Percentiles rank a stretch among this genome's conserved stretches.
These are phyloP conservation scores for Vultur gryphus DNA, from an alignment of 2,797 vertebrate species.

Conservation along the genomic window DNA sequence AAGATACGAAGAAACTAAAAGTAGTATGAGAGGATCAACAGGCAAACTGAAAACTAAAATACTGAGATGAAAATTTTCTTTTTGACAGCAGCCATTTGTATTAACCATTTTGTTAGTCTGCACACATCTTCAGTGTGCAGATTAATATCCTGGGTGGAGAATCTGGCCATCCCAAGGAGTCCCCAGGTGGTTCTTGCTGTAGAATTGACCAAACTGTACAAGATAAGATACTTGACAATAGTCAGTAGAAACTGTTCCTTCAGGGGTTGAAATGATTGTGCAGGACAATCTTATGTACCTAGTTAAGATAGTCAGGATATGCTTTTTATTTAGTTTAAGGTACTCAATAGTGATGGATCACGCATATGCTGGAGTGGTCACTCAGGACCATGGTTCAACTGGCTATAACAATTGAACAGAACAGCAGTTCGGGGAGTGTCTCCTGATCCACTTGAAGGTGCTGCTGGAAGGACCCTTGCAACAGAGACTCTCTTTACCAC, in stretches of 20 bases:
- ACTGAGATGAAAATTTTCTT: background rate
- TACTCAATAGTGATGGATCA: background rate
- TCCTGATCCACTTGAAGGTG: background rate
- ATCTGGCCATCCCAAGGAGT: background rate
- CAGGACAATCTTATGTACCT: background rate
- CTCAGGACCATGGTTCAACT: background rate
- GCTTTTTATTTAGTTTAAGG: background rate
- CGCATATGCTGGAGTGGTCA: background rate
- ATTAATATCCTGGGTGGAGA: background rate
- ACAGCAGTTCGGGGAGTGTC: background rate
- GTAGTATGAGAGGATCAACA: background rate
- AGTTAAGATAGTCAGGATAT: background rate
- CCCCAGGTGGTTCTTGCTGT: background rate
- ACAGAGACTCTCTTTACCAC: background rate
- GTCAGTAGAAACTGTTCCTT: background rate
- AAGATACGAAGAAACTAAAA: background rate
- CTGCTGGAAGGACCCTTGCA: background rate
- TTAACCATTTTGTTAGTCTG: background rate
- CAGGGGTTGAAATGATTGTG: background rate
- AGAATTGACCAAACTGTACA: background rate
- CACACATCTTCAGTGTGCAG: background rate
- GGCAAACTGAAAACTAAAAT: background rate
- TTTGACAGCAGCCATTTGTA: background rate
- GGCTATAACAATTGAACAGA: background rate
- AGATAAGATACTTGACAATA: background rate